These are phyloP conservation scores for Paramormyrops hopkinsi DNA, from an alignment of 2,797 vertebrate species.

Conservation along the genomic window DNA sequence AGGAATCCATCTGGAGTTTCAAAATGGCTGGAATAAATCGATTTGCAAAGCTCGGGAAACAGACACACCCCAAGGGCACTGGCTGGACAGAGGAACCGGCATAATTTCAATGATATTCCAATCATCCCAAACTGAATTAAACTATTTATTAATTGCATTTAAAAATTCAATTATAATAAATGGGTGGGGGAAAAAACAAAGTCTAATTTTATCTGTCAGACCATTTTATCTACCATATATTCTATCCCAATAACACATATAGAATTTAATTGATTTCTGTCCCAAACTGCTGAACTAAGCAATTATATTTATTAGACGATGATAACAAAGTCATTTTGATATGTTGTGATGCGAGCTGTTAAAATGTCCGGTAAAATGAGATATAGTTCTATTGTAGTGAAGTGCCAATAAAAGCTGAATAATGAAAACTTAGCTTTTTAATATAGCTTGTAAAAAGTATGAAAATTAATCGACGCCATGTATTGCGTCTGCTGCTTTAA, in stretches of 20 bases:
- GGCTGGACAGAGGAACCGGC: not conserved
- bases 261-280: conserved; percentile 1
- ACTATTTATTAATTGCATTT: not conserved
- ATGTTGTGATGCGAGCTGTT: not conserved
- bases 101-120: conserved; percentile 12
- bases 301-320: conserved; percentile 11
- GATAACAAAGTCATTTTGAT: conserved; percentile 6
- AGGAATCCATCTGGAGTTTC: not conserved
- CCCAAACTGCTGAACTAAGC: conserved; percentile 10
- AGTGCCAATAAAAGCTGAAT: not conserved
- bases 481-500: not conserved
- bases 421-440: conserved; percentile 1
- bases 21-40: conserved; percentile 13
- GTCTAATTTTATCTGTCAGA: not conserved
- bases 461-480: not conserved
- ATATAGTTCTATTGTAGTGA: not conserved
- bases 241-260: not conserved
- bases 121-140: conserved; percentile 16
- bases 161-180: not conserved
- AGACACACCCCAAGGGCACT: not conserved
- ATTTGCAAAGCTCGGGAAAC: conserved; percentile 2
- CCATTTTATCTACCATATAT: not conserved
- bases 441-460: not conserved
- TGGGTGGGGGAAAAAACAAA: not conserved
- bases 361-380: not conserved